A percentile compares a stretch with the other conserved stretches of the same genome.
Conservation (phyloP, 2,888 invertebrate species). For the Icerya purchasi region DNA sequence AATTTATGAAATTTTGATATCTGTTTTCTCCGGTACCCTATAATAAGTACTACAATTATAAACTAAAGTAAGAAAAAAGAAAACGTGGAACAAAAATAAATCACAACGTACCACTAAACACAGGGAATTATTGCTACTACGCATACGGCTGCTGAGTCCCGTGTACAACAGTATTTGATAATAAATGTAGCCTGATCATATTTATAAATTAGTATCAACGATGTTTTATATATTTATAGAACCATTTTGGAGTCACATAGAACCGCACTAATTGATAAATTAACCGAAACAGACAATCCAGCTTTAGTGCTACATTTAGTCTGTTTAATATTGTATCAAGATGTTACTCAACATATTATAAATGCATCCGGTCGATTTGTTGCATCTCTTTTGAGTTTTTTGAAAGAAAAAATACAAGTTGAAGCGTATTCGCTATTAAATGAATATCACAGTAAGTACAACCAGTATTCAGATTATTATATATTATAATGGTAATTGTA, state of each 20-base stretch:
- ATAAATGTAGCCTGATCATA: too few species aligned
- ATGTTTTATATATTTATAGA: conserved; percentile 27
- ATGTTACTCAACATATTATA: conserved; percentile 55
- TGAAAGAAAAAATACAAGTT: conserved; percentile 43
- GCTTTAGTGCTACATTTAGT: conserved; percentile 58
- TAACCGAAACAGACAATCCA: conserved; percentile 50
- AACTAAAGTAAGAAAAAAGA: too few species aligned
- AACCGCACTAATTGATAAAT: conserved; percentile 55
- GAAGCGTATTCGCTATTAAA: conserved; percentile 42
- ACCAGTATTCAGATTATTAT: neutral
- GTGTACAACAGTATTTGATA: too few species aligned
- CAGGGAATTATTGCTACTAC: too few species aligned
- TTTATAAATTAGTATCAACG: too few species aligned
- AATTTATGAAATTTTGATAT: too few species aligned
- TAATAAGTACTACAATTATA: too few species aligned
- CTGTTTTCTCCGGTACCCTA: too few species aligned
- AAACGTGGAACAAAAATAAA: too few species aligned
- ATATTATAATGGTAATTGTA: neutral
- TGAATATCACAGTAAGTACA: conserved; percentile 49
- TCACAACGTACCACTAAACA: too few species aligned
- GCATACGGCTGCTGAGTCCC: too few species aligned
- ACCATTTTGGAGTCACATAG: conserved; percentile 54
- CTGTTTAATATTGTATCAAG: conserved; percentile 55
- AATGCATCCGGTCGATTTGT: conserved; percentile 90
- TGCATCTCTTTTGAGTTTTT: conserved; percentile 47